A percentile compares a stretch with the other conserved stretches of the same genome.
Conservation (phyloP, 2,797 vertebrate genomes). For the Kryptopterus vitreolus region DNA sequence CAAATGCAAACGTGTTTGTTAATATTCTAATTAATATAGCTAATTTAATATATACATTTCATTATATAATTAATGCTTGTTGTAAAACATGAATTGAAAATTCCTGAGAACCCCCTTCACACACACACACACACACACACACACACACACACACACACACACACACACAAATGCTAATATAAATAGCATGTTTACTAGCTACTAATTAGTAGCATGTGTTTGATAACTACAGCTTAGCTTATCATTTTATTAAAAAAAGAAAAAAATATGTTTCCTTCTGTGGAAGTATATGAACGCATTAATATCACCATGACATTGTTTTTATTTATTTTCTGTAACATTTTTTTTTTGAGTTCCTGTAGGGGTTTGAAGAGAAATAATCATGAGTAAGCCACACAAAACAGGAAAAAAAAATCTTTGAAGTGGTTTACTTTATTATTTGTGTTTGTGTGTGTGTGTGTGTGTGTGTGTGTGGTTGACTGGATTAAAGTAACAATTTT, state of each 20-base stretch:
- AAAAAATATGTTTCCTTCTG: background rate
- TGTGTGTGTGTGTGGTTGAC: background rate
- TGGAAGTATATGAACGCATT: background rate
- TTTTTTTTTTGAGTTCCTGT: background rate
- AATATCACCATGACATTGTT: background rate
- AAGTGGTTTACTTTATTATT: background rate
- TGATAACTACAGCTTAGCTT: background rate
- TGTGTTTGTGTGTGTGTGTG: too few species aligned
- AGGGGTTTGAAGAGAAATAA: background rate
- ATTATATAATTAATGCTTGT: background rate
- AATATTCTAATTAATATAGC: too few species aligned
- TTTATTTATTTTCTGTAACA: too few species aligned
- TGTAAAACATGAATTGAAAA: background rate
- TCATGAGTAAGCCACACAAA: background rate
- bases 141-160: too few species aligned
- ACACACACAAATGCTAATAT: background rate
- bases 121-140: too few species aligned
- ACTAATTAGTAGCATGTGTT: conserved; percentile 6
- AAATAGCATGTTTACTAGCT: background rate
- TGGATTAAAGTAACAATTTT: background rate
- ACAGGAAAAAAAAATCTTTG: background rate
- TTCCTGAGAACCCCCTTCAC: background rate
- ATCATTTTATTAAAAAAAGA: background rate
- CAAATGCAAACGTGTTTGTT: background rate
- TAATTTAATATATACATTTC: too few species aligned